A percentile compares a stretch with the other conserved stretches of the same genome.
These are phyloP conservation scores for Girardinichthys multiradiatus DNA, from an alignment of 2,113 vertebrate species.

Conservation along the genomic window DNA sequence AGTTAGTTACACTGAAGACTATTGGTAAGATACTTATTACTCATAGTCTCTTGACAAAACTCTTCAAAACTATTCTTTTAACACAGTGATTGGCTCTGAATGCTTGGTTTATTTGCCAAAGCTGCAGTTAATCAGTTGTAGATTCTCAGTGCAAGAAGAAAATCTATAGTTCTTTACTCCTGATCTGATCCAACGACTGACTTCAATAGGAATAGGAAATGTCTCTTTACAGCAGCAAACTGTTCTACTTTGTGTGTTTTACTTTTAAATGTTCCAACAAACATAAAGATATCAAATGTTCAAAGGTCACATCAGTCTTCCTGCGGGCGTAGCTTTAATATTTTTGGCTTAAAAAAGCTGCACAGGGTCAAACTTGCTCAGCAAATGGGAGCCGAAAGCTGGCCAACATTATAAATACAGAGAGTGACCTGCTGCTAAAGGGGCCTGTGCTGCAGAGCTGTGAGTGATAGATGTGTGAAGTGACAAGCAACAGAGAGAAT, in stretches of 20 bases:
- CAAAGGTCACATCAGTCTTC: neutral
- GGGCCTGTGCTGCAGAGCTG: conserved; percentile 8
- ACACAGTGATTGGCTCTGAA: neutral
- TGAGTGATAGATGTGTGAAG: conserved; percentile 45
- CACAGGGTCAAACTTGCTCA: conserved; percentile 15
- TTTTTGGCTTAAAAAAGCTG: neutral
- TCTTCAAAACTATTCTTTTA: neutral
- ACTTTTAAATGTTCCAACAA: neutral
- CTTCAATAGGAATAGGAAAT: conserved; percentile 16
- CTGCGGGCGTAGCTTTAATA: neutral
- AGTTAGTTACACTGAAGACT: neutral
- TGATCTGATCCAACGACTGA: conserved; percentile 1
- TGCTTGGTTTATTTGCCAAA: neutral
- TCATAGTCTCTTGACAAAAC: no score
- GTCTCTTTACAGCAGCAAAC: conserved; percentile 4
- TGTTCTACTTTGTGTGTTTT: conserved; percentile 19
- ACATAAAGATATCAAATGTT: neutral
- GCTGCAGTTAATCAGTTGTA: neutral
- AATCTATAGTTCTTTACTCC: neutral
- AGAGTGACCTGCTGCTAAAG: conserved; percentile 14
- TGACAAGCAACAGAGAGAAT: conserved; percentile 31
- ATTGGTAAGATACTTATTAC: no score
- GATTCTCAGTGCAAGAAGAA: neutral
- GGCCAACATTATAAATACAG: conserved; percentile 11
- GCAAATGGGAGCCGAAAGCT: conserved; percentile 26